Evolutionary conservation across 2,888 invertebrate genomes (phyloP).

Genomic region (Electrophaes corylata): DNA sequence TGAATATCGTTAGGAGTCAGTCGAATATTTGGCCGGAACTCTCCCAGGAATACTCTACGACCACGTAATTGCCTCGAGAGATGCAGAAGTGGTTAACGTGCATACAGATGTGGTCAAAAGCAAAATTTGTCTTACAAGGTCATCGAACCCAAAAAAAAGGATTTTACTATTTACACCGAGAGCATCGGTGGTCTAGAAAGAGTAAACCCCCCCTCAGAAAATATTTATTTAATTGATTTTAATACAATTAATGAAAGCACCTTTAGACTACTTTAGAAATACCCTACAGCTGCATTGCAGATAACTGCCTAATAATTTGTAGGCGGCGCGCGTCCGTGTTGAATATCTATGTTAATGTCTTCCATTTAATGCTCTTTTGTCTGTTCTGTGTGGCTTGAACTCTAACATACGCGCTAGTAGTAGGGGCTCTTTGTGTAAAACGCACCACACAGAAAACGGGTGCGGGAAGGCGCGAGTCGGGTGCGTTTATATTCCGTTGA

Average conservation of each 20-base stretch:
- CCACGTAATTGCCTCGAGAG: slow-evolving; percentile 15
- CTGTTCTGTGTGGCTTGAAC: neutral
- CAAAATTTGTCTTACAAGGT: too few relatives aligned
- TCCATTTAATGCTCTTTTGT: slow-evolving; percentile 3
- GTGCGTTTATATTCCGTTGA: too few relatives aligned
- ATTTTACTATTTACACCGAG: too few relatives aligned
- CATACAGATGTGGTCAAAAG: neutral
- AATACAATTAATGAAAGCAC: too few relatives aligned
- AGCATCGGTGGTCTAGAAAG: too few relatives aligned
- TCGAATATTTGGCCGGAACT: slow-evolving; percentile 16
- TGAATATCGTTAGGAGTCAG: slow-evolving; percentile 7
- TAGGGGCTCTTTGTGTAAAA: too few relatives aligned
- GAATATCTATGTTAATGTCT: slow-evolving; percentile 13
- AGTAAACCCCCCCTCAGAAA: too few relatives aligned
- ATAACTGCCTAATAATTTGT: slow-evolving; percentile 15
- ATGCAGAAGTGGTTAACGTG: slow-evolving; percentile 4
- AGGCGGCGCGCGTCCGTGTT: slow-evolving; percentile 4
- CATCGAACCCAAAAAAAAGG: too few relatives aligned
- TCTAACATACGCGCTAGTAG: neutral
- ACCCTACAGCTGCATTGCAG: slow-evolving; percentile 17
- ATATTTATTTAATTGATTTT: too few relatives aligned
- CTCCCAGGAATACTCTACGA: slow-evolving; percentile 7
- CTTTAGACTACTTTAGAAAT: too few relatives aligned
- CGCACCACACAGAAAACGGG: too few relatives aligned
- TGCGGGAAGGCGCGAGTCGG: too few relatives aligned